These are phyloP conservation scores for Melanotaenia pygmaea DNA, from an alignment of 2,797 vertebrate species.

Conservation along the genomic window DNA sequence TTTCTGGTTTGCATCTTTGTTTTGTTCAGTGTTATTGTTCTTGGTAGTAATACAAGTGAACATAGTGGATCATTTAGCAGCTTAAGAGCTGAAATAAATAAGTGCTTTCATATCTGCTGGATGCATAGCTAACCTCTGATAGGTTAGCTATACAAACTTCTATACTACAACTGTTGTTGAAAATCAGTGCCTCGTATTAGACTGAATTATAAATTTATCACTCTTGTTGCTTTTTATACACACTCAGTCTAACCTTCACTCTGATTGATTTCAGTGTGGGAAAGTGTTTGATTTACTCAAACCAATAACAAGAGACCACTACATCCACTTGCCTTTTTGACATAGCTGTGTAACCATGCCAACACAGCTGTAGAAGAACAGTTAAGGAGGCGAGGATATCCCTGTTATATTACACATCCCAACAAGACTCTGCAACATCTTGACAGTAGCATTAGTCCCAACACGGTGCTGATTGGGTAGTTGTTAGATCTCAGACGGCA, in stretches of 20 bases:
- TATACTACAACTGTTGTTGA: neutral
- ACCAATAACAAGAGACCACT: neutral
- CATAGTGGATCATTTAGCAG: neutral
- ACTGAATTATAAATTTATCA: neutral
- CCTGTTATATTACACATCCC: neutral
- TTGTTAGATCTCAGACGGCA: neutral
- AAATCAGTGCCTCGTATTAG: neutral
- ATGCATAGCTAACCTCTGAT: too few relatives aligned
- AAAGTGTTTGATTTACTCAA: neutral
- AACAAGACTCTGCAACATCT: neutral
- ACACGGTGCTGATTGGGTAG: neutral
- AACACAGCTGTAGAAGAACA: neutral
- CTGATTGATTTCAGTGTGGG: neutral
- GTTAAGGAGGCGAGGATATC: neutral
- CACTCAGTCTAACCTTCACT: neutral
- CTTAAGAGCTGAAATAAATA: neutral
- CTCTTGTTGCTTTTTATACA: neutral
- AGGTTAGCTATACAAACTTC: neutral
- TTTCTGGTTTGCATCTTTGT: slow-evolving; percentile 12
- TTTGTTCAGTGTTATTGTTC: neutral
- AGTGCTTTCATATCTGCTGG: neutral
- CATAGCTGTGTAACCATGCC: neutral
- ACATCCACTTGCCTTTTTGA: neutral
- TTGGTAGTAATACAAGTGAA: neutral
- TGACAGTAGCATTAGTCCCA: neutral